Evolutionary conservation across 1,140 invertebrate genomes (phyloP).

Genomic region (Pseudoatta argentina): DNA sequence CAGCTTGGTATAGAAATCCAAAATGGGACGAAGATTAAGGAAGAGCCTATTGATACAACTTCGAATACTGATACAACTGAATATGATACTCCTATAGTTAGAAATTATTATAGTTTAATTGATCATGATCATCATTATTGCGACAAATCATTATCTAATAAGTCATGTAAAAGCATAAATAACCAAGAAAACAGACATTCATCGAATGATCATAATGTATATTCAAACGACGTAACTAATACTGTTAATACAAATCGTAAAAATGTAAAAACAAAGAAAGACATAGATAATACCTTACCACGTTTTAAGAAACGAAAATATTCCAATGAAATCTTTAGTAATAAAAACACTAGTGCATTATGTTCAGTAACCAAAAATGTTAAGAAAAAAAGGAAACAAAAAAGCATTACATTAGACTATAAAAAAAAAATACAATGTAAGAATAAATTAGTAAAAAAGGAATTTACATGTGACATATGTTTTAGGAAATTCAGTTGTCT

Average conservation of each 20-base stretch:
- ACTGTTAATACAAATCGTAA: slow-evolving; percentile 3
- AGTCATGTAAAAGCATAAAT: not conserved
- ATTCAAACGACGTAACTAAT: not conserved
- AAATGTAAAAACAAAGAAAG: not conserved
- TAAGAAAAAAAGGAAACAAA: not conserved
- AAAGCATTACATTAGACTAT: not conserved
- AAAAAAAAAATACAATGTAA: not conserved
- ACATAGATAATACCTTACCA: not conserved
- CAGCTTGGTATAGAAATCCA: slow-evolving; percentile 29
- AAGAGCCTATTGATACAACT: slow-evolving; percentile 34
- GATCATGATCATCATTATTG: not conserved
- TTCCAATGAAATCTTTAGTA: not conserved
- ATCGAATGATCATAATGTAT: not conserved
- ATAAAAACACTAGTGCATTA: not conserved
- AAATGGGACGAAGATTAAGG: slow-evolving; percentile 36
- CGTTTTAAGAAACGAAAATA: not conserved
- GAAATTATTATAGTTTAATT: not conserved
- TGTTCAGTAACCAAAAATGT: not conserved
- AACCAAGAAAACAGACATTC: not conserved
- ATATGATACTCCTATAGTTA: not conserved
- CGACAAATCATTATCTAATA: not conserved
- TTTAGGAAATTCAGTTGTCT: not conserved
- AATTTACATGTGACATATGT: not conserved
- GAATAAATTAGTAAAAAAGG: not conserved
- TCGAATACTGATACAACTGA: not conserved